A percentile compares a stretch with the other conserved stretches of the same genome.
Conservation (phyloP, 1,140 invertebrate species). For the Papilio helenus region DNA sequence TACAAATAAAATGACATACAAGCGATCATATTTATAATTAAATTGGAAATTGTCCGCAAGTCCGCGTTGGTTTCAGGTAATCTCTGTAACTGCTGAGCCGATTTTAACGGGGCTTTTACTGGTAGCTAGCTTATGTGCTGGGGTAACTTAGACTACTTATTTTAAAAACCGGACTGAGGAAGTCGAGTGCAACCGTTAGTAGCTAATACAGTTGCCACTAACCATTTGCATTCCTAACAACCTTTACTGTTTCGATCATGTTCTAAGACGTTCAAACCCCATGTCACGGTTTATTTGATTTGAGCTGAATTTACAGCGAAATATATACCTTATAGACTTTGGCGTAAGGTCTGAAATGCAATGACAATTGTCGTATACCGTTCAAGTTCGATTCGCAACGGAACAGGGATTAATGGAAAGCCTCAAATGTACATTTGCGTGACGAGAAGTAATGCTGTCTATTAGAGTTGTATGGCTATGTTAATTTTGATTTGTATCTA, state of each 20-base stretch:
- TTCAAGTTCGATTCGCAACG: slow-evolving; percentile 12
- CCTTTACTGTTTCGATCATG: neutral
- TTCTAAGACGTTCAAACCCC: neutral
- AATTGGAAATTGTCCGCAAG: too few species aligned
- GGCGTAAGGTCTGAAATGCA: neutral
- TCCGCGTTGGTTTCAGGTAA: too few species aligned
- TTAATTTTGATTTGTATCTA: slow-evolving; percentile 11
- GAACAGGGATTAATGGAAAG: slow-evolving; percentile 16
- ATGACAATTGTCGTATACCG: neutral
- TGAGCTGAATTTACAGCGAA: neutral
- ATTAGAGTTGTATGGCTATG: neutral
- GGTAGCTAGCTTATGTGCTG: too few species aligned
- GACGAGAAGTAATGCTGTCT: slow-evolving; percentile 14
- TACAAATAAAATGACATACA: too few species aligned
- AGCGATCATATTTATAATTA: too few species aligned
- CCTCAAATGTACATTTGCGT: slow-evolving; percentile 15
- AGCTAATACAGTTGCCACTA: neutral
- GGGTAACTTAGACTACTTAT: too few species aligned
- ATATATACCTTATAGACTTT: neutral
- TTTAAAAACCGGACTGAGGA: too few species aligned
- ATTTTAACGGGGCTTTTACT: too few species aligned
- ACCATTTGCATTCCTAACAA: neutral
- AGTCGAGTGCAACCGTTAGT: neutral
- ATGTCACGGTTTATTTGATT: slow-evolving; percentile 17
- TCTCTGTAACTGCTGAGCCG: too few species aligned